These are phyloP conservation scores for Drosophila orena DNA, from an alignment of 1,140 invertebrate genomes.

Conservation along the genomic window DNA sequence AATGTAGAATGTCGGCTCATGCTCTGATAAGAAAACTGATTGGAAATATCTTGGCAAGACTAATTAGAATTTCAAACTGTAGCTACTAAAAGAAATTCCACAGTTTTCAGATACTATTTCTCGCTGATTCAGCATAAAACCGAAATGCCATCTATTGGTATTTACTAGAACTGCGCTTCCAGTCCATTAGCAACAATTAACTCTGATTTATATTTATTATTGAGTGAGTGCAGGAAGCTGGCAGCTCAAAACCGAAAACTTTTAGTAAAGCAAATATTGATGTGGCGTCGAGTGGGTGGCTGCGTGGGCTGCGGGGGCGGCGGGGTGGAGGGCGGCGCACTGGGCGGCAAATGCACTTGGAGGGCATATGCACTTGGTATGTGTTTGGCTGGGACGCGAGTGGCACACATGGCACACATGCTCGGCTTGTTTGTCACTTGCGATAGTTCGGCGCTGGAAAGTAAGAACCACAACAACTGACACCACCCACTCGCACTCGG, in stretches of 20 bases:
- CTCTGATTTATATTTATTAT: background rate
- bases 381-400: constrained; percentile 9
- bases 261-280: constrained; percentile 36
- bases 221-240: constrained; percentile 1
- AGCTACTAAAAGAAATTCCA: too few relatives aligned
- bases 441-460: background rate
- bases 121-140: too few relatives aligned
- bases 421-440: constrained; percentile 16
- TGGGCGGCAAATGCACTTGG: constrained; percentile 12
- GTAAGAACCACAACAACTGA: background rate
- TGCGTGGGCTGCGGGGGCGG: constrained; percentile 2
- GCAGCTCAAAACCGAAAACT: constrained; percentile 18
- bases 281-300: constrained; percentile 1
- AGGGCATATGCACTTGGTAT: too few relatives aligned
- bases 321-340: background rate
- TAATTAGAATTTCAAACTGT: too few relatives aligned
- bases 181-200: constrained; percentile 9
- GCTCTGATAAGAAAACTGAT: background rate
- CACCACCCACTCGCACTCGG: background rate
- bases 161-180: background rate
- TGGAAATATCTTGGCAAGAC: background rate
- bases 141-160: too few relatives aligned
- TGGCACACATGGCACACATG: background rate
- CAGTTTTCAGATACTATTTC: too few relatives aligned
- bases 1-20: background rate